Evolutionary conservation across 2,113 vertebrate species (phyloP), one percentile per base, ranked within the genome.

Genomic region (Petrocephalus zakoni): DNA sequence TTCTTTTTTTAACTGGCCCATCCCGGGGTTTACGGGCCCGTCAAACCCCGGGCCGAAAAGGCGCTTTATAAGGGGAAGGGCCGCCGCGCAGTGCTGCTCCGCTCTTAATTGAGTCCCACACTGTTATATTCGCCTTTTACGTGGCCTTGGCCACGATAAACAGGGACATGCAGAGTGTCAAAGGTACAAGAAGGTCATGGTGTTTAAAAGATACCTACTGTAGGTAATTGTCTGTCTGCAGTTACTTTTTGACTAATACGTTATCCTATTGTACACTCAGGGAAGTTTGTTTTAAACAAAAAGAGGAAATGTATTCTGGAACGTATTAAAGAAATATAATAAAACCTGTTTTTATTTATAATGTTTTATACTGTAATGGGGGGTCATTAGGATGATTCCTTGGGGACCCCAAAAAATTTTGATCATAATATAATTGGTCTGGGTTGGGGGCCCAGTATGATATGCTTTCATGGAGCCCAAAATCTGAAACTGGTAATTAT

Each of bases 91-190:
- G 19, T 13, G 82, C 4, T 8, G 37, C 22, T 82, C 51, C 25
- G 81, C 42, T 72, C 52, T 88, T 88, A 29, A 88, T 81, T 88
- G 72, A 75, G 49, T n/a, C 49, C 56, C 34, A 29, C 72, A 78
- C 15, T 15, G 72, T 78, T 81, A 82, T 25, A 25, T 88, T 75
- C n/a, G 52, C 68, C 11, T 37, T 81, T 88, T 55, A 78, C 82
- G 82, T 55, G 87, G 51, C 56, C 29, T 88, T 37, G 17, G 49
- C 29, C 22, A 25, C 46, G 82, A 84, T 51, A 47, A 49, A 22
- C 19, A 19, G 82, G 19, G 49, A 51, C 82, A 49, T 84, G 46
- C 46, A 19, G 25, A 51, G 49, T 51, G 46, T 84, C 21, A 84
- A n/a, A 75, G 25, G 29, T 19, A 37, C 34, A 75, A 75, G 68